Evolutionary conservation across 1,140 invertebrate species (phyloP), one percentile per base, ranked within the genome.

Genomic region (Cylas formicarius): DNA sequence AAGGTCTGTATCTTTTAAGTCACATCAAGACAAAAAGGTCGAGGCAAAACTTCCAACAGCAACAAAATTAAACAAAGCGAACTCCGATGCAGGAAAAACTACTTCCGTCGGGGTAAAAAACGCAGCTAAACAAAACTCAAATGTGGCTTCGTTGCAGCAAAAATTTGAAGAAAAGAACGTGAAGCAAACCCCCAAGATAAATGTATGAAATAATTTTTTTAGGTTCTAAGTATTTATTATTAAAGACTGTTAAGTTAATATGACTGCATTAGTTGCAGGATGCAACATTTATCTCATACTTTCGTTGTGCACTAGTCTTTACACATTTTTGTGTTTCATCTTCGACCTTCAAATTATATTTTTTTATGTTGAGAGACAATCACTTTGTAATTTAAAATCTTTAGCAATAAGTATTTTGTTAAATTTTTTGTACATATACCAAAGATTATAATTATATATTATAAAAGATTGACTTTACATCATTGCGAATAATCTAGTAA

Each of bases 141-240:
- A 78, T 51, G 81, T 85, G 19, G 80, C 82, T 1, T 80, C 78
- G 19, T 65, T 85, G 34, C 82, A 85, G 52, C 78, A 82, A 46
- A 84, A 82, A 59, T 85, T 85, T 56, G 81, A 85, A 58, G 69
- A 71, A 10, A 55, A 53, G 42, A 56, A 48, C 42, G 46, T 24
- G 17, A 23, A 21, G 13, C 43, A 44, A 41, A 32, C 17, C 21
- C 34, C 39, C 5, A 53, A 53, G 34, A 39, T 32, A 26, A 53
- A 53, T 37, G 36, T 28, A 11, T 49, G 38, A 40, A 45, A 17
- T n/a, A 35, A 14, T 22, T 35, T 17, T 20, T 5, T 20, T n/a
- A 35, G 33, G 33, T 35, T 35, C 18, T 16, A 17, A 23, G 10
- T 20, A 37, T 10, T 8, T 46, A 40, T 29, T 36, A 35, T 34